phyloP scores from a whole-genome alignment of 2,888 invertebrate species.

The Uropetala carovei region DNA sequence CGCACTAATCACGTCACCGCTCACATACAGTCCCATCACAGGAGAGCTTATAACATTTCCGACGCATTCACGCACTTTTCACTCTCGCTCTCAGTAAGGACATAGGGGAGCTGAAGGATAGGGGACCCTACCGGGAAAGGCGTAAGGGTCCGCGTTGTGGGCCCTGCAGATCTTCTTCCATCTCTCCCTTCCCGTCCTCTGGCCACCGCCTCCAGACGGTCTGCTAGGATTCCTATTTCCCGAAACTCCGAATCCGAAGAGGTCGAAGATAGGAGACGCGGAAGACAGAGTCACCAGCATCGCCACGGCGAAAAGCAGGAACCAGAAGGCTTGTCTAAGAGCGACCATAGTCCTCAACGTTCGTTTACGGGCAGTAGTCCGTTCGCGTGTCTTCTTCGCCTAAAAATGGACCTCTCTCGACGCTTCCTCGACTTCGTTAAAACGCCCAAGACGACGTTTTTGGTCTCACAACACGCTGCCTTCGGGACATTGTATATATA shows the following conservation, averaged over 20 bases:
- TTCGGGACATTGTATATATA: background rate
- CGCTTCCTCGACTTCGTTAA: background rate
- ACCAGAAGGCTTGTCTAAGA: slow-evolving; percentile 22
- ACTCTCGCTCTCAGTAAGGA: slow-evolving; percentile 76
- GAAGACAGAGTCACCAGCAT: background rate
- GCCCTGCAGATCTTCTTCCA: slow-evolving; percentile 85
- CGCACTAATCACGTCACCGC: no score
- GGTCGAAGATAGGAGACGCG: slow-evolving; percentile 39
- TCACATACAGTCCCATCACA: background rate
- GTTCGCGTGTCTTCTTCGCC: background rate
- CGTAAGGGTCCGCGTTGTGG: slow-evolving; percentile 79
- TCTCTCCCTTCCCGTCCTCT: slow-evolving; percentile 76
- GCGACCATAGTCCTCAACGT: background rate
- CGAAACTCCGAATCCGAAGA: background rate
- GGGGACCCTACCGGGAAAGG: slow-evolving; percentile 78
- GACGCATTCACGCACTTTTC: background rate
- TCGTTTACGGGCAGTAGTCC: background rate
- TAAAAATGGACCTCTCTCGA: background rate
- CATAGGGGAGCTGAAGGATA: slow-evolving; percentile 81
- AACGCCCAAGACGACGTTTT: background rate
- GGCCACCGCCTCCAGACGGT: background rate
- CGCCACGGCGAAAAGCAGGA: slow-evolving; percentile 18
- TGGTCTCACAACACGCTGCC: background rate
- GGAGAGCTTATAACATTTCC: background rate
- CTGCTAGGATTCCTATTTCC: background rate